Base-by-base conservation (phyloP, 2,888 invertebrate genomes). In the Tipula vernalis region DNA sequence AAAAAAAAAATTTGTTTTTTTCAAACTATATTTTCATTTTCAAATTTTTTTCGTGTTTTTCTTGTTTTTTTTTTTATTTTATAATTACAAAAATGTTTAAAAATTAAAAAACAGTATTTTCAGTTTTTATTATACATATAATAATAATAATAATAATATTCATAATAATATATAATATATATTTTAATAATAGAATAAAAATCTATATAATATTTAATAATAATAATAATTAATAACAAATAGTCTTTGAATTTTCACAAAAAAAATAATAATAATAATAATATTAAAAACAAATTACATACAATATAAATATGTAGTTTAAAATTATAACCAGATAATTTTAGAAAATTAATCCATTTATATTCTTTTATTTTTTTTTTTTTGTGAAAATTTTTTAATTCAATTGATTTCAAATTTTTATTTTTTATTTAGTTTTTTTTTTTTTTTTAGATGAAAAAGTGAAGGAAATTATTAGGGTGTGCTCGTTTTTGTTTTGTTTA, bases 81-180 rank as follows among this genome's bases (percentile, higher is more conserved):
- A 71, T 71, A 71, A 71, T 71, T 71, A 71, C 71, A 71, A 71
- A 71, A 71, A 28, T 3, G 8, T 71, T 71, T 71, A 28, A 71
- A 71, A 71, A 71, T 71, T 71, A 71, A 71, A 71, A 71, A 71
- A 71, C 71, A 71, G 28, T 71, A 71, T 71, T 71, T 71, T 71
- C 71, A 71, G 71, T 71, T 71, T 71, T 71, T 71, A 71, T 71
- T 71, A 71, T 71, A 71, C 71, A 71, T 71, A 71, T 71, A 71
- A 71, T 71, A 71, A 51, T 51, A 51, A 51, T 51, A 51, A 51
- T 51, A 51, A 71, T 71, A 57, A 57, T 57, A 57, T 57, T 57
- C 15, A 57, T 57, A 57, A 57, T 57, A 71, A 71, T 71, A 71
- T 71, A 71, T 71, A 71, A 71, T 71, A 71, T 71, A 71, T 71